Evolutionary conservation across 2,113 vertebrate genomes (phyloP).

Genomic region (Bubo bubo): DNA sequence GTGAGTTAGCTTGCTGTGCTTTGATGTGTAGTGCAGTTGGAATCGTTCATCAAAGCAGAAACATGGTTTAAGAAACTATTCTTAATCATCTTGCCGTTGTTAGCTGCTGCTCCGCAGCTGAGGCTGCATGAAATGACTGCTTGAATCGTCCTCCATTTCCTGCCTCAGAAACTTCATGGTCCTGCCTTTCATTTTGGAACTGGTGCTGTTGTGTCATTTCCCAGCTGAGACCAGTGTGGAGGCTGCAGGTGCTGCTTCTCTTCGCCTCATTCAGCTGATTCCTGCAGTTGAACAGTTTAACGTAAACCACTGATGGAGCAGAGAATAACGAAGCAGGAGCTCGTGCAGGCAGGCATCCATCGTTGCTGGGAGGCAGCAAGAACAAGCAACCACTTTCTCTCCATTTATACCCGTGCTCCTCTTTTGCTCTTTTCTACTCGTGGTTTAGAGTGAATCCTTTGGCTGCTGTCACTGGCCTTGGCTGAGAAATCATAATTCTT

Average conservation of each 20-base stretch:
- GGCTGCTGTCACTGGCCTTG: not conserved
- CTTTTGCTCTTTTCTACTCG: not conserved
- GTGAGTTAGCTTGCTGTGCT: constrained; percentile 16
- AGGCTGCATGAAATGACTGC: not conserved
- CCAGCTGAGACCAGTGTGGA: constrained; percentile 1
- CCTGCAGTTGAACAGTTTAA: not conserved
- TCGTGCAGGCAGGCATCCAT: not conserved
- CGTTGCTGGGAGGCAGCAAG: not conserved
- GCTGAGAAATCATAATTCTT: not conserved
- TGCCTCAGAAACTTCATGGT: constrained; percentile 32
- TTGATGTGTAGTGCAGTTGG: not conserved
- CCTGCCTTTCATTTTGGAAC: constrained; percentile 62
- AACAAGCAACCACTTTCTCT: not conserved
- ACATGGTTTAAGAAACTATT: not conserved
- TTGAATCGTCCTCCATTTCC: constrained; percentile 58
- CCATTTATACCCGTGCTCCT: not conserved
- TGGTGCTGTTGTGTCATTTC: not conserved
- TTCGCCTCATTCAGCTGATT: not conserved
- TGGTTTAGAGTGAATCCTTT: not conserved
- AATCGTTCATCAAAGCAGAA: constrained; percentile 6
- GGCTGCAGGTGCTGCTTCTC: not conserved
- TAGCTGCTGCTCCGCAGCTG: constrained; percentile 10
- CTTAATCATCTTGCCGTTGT: not conserved
- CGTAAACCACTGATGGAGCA: not conserved
- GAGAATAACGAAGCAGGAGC: not conserved